Evolutionary conservation across 2,113 vertebrate genomes (phyloP), one percentile per base, ranked within the genome.

Genomic region (Paracanthobrama guichenoti): DNA sequence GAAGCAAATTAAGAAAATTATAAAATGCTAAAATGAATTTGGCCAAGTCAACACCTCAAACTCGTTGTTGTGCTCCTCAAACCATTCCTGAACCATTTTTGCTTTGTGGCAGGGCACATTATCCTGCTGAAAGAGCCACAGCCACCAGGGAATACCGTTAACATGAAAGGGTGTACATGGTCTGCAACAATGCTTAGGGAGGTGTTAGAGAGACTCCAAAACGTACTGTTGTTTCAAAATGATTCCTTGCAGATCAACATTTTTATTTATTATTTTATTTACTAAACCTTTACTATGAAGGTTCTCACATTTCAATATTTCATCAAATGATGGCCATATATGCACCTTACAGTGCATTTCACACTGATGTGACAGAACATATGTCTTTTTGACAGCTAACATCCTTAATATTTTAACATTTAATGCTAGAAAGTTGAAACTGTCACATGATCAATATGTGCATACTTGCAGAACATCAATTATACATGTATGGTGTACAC

Each of bases 401-500:
- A 46, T 14, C n/a, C 12, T 48, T 24, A 16, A 73, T 46, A 26
- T 73, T 64, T 64, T 66, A 66, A 16, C 24, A 73, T 46, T 46
- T 73, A 48, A 46, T 24, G 22, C 22, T 46, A 24, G 11, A 72
- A 71, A 6, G 20, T 3, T 71, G 4, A 72, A 24, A 44, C 13
- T 8, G 44, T 24, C 78, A 66, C 24, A 31, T 80, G 24, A 50
- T 35, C 78, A 64, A 66, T 26, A 80, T 31, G 50, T 7, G 26
- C 44, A 46, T 64, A 46, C 39, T 46, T 79, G n/a, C 16, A 31
- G 16, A 50, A 28, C 24, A 67, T 80, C 16, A 50, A 67, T 80
- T 48, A 66, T 53, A 64, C 18, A 80, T 80, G 60, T 50, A 67
- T 62, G 55, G n/a, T 67, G 24, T 64, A 48, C 18, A 67, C 26